Conservation (phyloP, 2,888 invertebrate genomes). For the Lasiommata megera region DNA sequence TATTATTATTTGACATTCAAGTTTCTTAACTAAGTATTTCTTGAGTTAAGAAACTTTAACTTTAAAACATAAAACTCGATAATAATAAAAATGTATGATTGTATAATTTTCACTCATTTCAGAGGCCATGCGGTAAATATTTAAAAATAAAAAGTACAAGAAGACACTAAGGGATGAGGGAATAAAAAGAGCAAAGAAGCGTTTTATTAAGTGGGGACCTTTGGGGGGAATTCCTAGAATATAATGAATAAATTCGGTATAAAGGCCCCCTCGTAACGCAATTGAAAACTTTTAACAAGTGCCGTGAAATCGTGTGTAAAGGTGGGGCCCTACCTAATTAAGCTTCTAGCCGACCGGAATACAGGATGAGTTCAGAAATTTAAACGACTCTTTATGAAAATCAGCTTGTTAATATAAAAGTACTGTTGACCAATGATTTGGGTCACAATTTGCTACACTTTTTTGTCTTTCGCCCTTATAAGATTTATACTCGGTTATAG, state of each 20-base stretch:
- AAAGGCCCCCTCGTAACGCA: slow-evolving; percentile 73
- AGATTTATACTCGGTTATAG: too few relatives aligned
- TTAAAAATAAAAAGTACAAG: slow-evolving; percentile 69
- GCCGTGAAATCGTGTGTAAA: slow-evolving; percentile 79
- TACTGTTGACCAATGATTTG: slow-evolving; percentile 45
- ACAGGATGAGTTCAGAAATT: slow-evolving; percentile 71
- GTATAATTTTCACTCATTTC: slow-evolving; percentile 73
- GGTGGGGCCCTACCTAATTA: slow-evolving; percentile 76
- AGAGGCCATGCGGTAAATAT: slow-evolving; percentile 73
- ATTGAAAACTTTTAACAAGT: slow-evolving; percentile 82
- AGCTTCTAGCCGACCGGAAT: slow-evolving; percentile 62
- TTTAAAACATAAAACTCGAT: neutral
- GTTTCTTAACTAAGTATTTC: too few relatives aligned
- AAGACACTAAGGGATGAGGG: slow-evolving; percentile 47
- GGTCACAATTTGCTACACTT: slow-evolving; percentile 17
- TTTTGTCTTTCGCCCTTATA: neutral
- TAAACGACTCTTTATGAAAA: slow-evolving; percentile 67
- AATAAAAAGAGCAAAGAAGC: slow-evolving; percentile 68
- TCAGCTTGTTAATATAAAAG: slow-evolving; percentile 65
- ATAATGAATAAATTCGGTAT: slow-evolving; percentile 80
- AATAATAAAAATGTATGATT: slow-evolving; percentile 46
- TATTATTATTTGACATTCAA: too few relatives aligned
- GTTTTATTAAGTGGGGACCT: slow-evolving; percentile 72
- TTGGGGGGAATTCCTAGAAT: slow-evolving; percentile 52
- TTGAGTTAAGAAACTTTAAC: too few relatives aligned